phyloP scores from a whole-genome alignment of 2,888 invertebrate genomes.

The Acronicta aceris region DNA sequence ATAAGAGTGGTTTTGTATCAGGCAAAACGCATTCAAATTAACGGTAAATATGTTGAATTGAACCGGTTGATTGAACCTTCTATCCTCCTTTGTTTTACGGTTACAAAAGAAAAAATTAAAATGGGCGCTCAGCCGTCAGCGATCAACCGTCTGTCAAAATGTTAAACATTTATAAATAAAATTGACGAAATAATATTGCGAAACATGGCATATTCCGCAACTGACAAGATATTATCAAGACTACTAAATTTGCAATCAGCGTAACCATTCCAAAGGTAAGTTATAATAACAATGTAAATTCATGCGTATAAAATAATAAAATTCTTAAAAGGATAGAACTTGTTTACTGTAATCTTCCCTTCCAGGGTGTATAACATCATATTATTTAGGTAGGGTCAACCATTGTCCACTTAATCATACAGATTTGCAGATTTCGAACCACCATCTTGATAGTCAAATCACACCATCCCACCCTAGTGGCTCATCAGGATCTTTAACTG shows the following conservation, averaged over 20 bases:
- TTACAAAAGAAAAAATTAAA: constrained; percentile 5
- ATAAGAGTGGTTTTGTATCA: too few species aligned
- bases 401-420: too few species aligned
- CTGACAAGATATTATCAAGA: constrained; percentile 12
- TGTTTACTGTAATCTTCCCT: too few species aligned
- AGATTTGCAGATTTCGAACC: too few species aligned
- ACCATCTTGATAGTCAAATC: too few species aligned
- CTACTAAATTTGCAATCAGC: constrained; percentile 19
- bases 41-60: too few species aligned
- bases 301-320: neutral
- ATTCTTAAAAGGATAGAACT: too few species aligned
- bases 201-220: constrained; percentile 44
- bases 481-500: too few species aligned
- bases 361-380: too few species aligned
- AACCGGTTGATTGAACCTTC: neutral
- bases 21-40: too few species aligned
- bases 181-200: constrained; percentile 28
- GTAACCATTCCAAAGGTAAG: constrained; percentile 36
- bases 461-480: too few species aligned
- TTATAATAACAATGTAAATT: constrained; percentile 4
- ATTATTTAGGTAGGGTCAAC: too few species aligned
- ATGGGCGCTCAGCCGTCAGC: constrained; percentile 14
- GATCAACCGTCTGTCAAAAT: constrained; percentile 34
- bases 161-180: constrained; percentile 27
- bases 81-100: constrained; percentile 9